Conservation (phyloP, 2,888 invertebrate species). For the Eupithecia dodoneata region DNA sequence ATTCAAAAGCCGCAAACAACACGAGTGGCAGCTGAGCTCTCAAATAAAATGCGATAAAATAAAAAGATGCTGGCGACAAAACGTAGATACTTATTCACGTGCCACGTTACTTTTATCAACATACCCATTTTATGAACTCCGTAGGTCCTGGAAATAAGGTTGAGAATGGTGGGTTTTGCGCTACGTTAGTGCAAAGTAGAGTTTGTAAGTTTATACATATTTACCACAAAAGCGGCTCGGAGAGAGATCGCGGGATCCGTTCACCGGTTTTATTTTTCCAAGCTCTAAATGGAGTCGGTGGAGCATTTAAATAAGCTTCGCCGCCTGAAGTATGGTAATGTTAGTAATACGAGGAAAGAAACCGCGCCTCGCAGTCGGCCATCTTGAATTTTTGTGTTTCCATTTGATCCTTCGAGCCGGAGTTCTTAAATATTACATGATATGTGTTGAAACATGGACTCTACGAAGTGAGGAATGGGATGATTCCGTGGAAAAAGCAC, state of each 20-base stretch:
- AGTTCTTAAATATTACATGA: conserved; percentile 49
- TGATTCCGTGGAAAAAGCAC: conserved; percentile 25
- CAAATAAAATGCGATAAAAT: conserved; percentile 82
- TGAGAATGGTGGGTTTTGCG: conserved; percentile 45
- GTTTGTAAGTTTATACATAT: conserved; percentile 80
- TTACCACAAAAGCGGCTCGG: conserved; percentile 84
- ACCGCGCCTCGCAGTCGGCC: conserved; percentile 73
- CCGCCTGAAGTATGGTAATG: conserved; percentile 83
- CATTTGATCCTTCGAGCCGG: conserved; percentile 50
- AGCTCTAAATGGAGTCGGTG: conserved; percentile 85
- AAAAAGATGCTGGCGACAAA: conserved; percentile 80
- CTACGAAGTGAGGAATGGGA: conserved; percentile 23
- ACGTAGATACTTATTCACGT: conserved; percentile 76
- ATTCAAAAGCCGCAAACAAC: conserved; percentile 73
- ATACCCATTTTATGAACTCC: conserved; percentile 32
- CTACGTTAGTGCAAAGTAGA: conserved; percentile 46
- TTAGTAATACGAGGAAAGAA: conserved; percentile 81
- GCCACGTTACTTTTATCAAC: conserved; percentile 50
- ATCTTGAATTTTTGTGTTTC: conserved; percentile 73
- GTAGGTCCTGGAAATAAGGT: conserved; percentile 49
- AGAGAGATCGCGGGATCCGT: conserved; percentile 81
- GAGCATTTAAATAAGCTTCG: conserved; percentile 84
- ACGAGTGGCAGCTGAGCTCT: conserved; percentile 78
- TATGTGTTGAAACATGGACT: conserved; percentile 39
- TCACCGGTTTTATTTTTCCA: conserved; percentile 83